Conservation (phyloP, 2,888 invertebrate genomes). For the Lasioglossum pauxillum region DNA sequence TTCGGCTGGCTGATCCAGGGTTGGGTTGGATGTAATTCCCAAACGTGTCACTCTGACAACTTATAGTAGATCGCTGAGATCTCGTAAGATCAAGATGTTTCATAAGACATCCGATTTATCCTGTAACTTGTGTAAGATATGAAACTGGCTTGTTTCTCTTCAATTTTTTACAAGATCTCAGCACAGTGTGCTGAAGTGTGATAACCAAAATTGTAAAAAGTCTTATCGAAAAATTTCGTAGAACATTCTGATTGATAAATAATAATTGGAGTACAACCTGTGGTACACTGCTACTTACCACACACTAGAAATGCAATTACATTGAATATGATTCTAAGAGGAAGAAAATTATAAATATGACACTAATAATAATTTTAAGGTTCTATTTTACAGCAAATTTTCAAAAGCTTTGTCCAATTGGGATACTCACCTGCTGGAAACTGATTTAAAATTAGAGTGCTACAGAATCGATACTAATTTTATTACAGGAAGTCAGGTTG, state of each 20-base stretch:
- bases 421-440: neutral
- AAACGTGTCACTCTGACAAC: neutral
- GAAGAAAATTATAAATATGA: no score
- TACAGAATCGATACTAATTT: neutral
- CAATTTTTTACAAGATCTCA: neutral
- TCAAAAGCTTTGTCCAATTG: neutral
- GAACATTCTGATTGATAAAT: neutral
- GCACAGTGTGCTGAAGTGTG: neutral
- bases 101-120: constrained; percentile 4
- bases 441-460: neutral
- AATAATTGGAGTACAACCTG: neutral
- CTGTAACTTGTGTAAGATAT: neutral
- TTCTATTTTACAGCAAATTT: neutral
- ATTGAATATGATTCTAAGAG: neutral
- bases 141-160: neutral
- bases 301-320: neutral
- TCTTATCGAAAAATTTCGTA: neutral
- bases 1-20: neutral
- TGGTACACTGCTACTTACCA: neutral
- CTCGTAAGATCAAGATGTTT: neutral
- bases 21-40: neutral
- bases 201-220: neutral
- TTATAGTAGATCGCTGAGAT: neutral
- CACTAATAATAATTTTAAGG: neutral
- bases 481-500: neutral